These are phyloP conservation scores for Pseudotriccus pelzelni DNA, from an alignment of 2,797 vertebrate genomes.

Conservation along the genomic window DNA sequence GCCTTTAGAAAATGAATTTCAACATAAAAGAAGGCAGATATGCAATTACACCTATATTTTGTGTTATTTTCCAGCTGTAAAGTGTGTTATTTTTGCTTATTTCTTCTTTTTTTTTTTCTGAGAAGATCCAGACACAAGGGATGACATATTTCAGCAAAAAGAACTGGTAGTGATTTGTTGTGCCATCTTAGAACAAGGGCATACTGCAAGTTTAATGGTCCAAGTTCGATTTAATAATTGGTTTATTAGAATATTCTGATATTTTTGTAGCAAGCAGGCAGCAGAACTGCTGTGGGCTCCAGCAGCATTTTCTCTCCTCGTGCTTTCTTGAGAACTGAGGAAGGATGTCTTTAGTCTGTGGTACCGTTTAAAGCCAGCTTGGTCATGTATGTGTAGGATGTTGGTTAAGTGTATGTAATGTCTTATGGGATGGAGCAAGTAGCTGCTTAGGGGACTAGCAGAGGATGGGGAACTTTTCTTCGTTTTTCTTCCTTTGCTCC, in stretches of 20 bases:
- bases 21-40: not conserved
- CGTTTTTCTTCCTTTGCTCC: not conserved
- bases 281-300: not conserved
- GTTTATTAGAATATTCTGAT: not conserved
- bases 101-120: not conserved
- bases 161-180: not conserved
- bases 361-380: not conserved
- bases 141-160: not conserved
- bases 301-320: not conserved
- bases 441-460: not conserved
- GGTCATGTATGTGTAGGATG: fast-evolving
- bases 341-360: not conserved
- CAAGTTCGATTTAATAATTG: not conserved
- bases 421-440: not conserved
- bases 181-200: not conserved
- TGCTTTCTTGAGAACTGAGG: not conserved
- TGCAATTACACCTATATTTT: not conserved
- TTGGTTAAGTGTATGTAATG: not conserved
- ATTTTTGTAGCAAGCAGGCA: not conserved
- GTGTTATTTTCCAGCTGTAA: not conserved
- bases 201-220: not conserved
- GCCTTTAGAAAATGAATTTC: not conserved
- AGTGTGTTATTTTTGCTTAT: not conserved
- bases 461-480: not conserved
- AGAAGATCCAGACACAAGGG: not conserved